phyloP scores from a whole-genome alignment of 64 coral and sea anemone species.

The Platygyra sinensis region DNA sequence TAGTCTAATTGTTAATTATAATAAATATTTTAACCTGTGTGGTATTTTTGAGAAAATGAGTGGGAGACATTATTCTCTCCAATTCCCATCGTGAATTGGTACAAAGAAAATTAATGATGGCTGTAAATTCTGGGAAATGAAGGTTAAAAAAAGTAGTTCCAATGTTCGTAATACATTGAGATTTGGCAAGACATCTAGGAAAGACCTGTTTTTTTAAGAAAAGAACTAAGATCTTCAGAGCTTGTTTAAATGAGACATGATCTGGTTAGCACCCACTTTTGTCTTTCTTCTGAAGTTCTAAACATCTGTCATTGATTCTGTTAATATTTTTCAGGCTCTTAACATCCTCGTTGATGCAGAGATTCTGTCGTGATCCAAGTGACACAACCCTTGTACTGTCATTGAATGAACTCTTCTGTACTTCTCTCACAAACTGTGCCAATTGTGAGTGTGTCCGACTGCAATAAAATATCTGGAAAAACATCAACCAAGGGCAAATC shows the following conservation, averaged over 20 bases:
- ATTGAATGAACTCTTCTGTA: slow-evolving; percentile 88
- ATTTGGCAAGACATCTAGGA: too few species aligned
- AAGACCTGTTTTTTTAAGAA: too few species aligned
- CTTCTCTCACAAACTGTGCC: slow-evolving; percentile 96
- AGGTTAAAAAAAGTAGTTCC: too few species aligned
- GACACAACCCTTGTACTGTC: slow-evolving; percentile 83
- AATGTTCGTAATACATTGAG: too few species aligned
- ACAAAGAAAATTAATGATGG: too few species aligned
- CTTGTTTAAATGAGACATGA: not conserved
- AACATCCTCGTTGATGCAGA: slow-evolving; percentile 96
- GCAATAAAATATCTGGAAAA: slow-evolving; percentile 91
- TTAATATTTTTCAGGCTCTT: slow-evolving; percentile 73
- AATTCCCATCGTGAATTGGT: too few species aligned
- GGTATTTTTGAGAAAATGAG: too few species aligned
- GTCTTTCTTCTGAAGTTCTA: slow-evolving; percentile 93
- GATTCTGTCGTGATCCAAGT: slow-evolving; percentile 93
- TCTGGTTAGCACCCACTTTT: not conserved
- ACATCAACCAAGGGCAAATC: not conserved
- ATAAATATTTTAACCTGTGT: too few species aligned
- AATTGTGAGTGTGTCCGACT: slow-evolving; percentile 97
- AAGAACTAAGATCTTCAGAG: too few species aligned
- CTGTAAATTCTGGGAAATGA: too few species aligned
- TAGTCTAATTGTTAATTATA: too few species aligned
- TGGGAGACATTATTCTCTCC: too few species aligned
- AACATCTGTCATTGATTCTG: slow-evolving; percentile 94